These are phyloP conservation scores for Rhopalosiphum maidis DNA, from an alignment of 1,140 invertebrate genomes.

Conservation along the genomic window DNA sequence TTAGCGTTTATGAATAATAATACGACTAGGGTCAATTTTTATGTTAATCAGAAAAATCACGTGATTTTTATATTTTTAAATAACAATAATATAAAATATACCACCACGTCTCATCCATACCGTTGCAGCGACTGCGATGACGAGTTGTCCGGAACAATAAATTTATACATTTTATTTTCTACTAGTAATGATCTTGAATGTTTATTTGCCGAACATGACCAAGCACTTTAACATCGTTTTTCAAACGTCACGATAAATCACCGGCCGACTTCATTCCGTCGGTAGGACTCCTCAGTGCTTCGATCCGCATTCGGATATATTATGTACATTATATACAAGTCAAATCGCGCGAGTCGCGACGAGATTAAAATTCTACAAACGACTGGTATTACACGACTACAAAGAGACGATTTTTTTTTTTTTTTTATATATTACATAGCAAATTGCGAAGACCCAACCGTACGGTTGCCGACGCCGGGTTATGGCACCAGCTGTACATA, in stretches of 20 bases:
- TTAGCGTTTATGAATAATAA: background rate
- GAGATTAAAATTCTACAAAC: background rate
- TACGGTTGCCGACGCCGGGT: background rate
- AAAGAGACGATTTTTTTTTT: background rate
- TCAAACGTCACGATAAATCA: conserved; percentile 54
- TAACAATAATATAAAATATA: background rate
- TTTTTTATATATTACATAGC: background rate
- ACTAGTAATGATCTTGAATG: background rate
- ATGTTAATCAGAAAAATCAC: background rate
- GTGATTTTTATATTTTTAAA: background rate
- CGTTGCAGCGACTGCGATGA: background rate
- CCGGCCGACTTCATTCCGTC: background rate
- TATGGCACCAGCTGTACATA: background rate
- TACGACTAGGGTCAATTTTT: background rate
- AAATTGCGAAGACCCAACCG: background rate
- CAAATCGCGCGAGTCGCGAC: background rate
- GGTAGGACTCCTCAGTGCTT: background rate
- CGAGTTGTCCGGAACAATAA: background rate
- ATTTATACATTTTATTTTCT: background rate
- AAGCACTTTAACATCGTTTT: conserved; percentile 44
- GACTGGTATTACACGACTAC: background rate
- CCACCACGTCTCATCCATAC: background rate
- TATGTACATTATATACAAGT: background rate
- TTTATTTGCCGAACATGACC: conserved; percentile 35
- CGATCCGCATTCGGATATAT: background rate